Base-by-base conservation (phyloP, 2,113 vertebrate species). In the Callionymus lyra region DNA sequence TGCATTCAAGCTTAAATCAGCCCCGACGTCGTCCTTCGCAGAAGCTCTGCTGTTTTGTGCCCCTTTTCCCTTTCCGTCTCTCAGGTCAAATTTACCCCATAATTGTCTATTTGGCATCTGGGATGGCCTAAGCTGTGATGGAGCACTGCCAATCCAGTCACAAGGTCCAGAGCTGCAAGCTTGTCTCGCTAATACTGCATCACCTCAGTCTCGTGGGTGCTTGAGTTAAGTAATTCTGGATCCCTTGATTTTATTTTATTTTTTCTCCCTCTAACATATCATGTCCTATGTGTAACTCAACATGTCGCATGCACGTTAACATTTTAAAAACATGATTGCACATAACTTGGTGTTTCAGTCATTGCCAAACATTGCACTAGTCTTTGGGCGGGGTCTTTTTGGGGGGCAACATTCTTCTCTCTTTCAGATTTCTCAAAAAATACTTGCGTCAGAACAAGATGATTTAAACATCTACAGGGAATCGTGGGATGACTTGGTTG, bases 161-260 rank as follows among this genome's bases (percentile, higher is more conserved):
- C 78, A 80, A 75, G 72, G 84, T 82, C 82, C 82, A 82, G 69
- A 71, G 68, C 77, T 71, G 82, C 77, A 78, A 77, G 77, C 79
- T 82, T 85, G 73, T 84, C 71, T 78, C 75, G 67, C 75, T 79
- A 86, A 80, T 81, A 75, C 72, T 68, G 67, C 80, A 83, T 82
- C 81, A 68, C 77, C 67, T 77, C 82, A 66, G 68, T 81, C 58
- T 84, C 80, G 69, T 84, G 70, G 76, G 74, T 82, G 55, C 57
- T 27, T 37, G 72, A 84, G 84, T 85, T 87, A 85, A 86, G 86
- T 86, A 68, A 80, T 79, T 70, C 69, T 48, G 70, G 75, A 79
- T 84, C 65, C 64, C 68, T 72, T 72, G 53, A 61, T 63, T 74
- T 62, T 50, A n/a, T n/a, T 47, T 56, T 41, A 27, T 27, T n/a